phyloP scores from a whole-genome alignment of 2,888 invertebrate species.

The Poecilobothrus nobilitatus region DNA sequence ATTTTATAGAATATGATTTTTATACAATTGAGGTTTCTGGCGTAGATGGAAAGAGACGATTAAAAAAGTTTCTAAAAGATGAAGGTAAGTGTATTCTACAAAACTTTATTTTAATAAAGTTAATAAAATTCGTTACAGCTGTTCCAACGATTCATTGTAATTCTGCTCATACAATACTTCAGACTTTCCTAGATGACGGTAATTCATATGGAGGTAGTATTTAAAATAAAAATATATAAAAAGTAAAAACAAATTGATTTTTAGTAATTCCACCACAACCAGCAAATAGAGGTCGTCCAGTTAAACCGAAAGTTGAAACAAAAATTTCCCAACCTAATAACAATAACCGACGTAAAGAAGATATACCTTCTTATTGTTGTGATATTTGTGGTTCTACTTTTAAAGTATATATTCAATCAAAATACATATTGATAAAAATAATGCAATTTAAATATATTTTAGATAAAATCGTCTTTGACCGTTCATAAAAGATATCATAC shows the following conservation, averaged over 20 bases:
- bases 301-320: neutral
- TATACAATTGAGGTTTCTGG: conserved; percentile 1
- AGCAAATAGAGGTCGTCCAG: neutral
- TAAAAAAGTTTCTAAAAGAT: neutral
- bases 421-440: neutral
- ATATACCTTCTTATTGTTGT: neutral
- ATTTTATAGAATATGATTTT: conserved; percentile 8
- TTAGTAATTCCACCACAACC: neutral
- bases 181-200: neutral
- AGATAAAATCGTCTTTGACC: neutral
- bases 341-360: neutral
- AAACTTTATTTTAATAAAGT: neutral
- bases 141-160: neutral
- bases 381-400: conserved; percentile 3
- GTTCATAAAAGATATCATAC: neutral
- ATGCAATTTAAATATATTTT: neutral
- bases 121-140: neutral
- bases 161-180: conserved; percentile 1
- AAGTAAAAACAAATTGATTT: neutral
- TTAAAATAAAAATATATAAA: neutral
- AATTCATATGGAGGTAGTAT: neutral
- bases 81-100: neutral
- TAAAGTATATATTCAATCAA: neutral
- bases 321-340: neutral
- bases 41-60: neutral